Base-by-base conservation (phyloP, 1,140 invertebrate genomes). In the Trichoplusia ni region DNA sequence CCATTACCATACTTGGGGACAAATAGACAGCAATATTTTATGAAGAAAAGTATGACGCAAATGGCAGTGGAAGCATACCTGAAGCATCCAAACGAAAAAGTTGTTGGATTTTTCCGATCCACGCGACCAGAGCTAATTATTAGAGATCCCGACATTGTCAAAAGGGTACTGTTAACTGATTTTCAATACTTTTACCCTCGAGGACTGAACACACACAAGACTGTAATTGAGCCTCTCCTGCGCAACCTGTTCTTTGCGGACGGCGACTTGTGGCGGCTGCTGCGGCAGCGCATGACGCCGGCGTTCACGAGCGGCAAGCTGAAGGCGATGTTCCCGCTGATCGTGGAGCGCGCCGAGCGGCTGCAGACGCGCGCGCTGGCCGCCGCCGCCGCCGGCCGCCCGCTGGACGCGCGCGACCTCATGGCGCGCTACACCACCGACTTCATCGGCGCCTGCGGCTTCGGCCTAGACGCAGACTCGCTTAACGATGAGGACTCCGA, bases 251-350 rank as follows among this genome's bases (percentile, higher is more conserved):
- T 80, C 46, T 65, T 80, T 69, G 73, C 82, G 44, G 78, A 86
- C 56, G 79, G 81, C 0, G 79, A 90, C 11, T 69, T 90, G 64
- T 94, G 93, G 93, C 89, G 83, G 42, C 75, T 84, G 23, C 64
- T 94, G 8, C 78, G 93, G 11, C 77, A 89, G 9, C 92, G 93
- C 60, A 70, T 94, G 19, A 91, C 90, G 2, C 93, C 93, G 0
- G 91, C 91, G 2, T 94, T 94, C 69, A 92, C 91, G 0, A 90
- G 91, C 0, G 90, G 90, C 19, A 93, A 93, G 72, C 84, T 93
- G 25, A 92, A 92, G 51, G 73, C 79, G 0, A 93, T 93, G 91
- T 92, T 93, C 42, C 74, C 80, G 4, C 75, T 85, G 0, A 81
- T 91, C 7, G 76, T 76, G 11, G 84, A 84, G 23, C 80, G 83